Conservation (phyloP, 2,888 invertebrate genomes). For the Heteromurus nitidus region DNA sequence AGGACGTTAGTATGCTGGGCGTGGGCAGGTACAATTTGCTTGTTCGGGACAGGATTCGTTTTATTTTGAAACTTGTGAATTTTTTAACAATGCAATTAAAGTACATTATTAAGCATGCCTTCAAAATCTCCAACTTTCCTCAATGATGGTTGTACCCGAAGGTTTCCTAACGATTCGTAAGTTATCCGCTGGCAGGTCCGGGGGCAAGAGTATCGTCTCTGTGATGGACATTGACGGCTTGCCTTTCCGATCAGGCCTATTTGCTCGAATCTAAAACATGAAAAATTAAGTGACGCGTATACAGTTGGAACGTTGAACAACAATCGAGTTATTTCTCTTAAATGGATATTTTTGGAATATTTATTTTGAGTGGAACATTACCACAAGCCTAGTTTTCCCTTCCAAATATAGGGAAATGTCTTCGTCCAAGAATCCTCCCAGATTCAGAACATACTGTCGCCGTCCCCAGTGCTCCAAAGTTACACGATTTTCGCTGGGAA, state of each 20-base stretch:
- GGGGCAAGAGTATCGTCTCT: conserved; percentile 59
- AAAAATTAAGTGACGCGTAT: no score
- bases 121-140: conserved; percentile 66
- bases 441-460: conserved; percentile 58
- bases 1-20: no score
- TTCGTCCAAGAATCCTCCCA: conserved; percentile 62
- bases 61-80: no score
- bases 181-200: conserved; percentile 61
- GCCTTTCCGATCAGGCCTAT: conserved; percentile 2
- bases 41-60: no score
- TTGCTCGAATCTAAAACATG: conserved; percentile 41
- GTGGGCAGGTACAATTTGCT: no score
- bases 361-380: no score
- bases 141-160: conserved; percentile 65
- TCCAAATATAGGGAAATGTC: conserved; percentile 60
- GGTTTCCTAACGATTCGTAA: conserved; percentile 59
- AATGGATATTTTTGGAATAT: no score
- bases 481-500: not conserved
- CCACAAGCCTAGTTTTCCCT: conserved; percentile 52
- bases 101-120: no score
- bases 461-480: conserved; percentile 56
- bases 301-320: no score
- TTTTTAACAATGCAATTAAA: no score
- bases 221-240: conserved; percentile 14
- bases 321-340: no score